phyloP scores from a whole-genome alignment of 2,113 vertebrate genomes.

The Jacana jacana region DNA sequence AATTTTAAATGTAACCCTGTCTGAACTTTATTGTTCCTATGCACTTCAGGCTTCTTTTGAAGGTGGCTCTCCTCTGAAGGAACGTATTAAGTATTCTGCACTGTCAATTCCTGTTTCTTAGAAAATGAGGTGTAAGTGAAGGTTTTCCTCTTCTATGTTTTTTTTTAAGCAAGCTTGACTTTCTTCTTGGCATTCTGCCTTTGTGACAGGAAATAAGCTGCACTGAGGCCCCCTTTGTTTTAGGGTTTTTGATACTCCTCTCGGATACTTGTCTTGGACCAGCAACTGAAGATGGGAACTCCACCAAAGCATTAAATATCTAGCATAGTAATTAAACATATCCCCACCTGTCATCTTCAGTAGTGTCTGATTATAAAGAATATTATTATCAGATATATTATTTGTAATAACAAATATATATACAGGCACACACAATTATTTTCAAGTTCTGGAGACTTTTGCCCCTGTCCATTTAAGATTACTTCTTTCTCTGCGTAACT shows the following conservation, averaged over 20 bases:
- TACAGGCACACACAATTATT: background rate
- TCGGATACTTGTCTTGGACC: background rate
- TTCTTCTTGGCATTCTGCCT: background rate
- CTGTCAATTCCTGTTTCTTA: background rate
- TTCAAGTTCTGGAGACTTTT: background rate
- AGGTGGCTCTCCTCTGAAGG: background rate
- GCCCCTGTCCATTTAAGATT: background rate
- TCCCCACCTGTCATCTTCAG: background rate
- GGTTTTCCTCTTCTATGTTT: background rate
- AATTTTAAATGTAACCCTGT: slow-evolving; percentile 16
- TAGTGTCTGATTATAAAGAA: background rate
- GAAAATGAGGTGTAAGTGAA: background rate
- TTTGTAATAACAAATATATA: background rate
- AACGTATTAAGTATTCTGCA: background rate
- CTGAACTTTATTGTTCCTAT: background rate
- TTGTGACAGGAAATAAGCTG: background rate
- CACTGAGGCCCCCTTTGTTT: background rate
- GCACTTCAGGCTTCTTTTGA: background rate
- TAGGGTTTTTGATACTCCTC: background rate
- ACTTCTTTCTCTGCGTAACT: background rate
- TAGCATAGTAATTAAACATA: background rate
- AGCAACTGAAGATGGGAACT: background rate
- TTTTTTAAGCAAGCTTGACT: background rate
- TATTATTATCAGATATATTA: background rate
- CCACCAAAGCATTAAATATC: background rate